Percentiles rank a stretch among this genome's conserved stretches.
Conservation (phyloP, 2,888 invertebrate species). For the Microctonus aethiopoides region DNA sequence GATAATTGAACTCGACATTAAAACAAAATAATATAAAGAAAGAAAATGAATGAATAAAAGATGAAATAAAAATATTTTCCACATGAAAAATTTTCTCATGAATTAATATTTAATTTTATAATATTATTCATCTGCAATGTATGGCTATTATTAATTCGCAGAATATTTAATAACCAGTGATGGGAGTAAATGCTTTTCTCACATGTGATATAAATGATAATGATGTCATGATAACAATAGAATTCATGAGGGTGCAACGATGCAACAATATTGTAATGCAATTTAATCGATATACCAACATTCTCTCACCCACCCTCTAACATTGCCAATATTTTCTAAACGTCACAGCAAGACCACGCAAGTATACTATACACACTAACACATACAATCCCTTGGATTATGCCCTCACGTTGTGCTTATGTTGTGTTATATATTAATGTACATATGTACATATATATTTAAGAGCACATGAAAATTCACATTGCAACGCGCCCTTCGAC, state of each 20-base stretch:
- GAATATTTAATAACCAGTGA: too few relatives aligned
- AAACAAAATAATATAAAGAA: neutral
- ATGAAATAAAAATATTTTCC: neutral
- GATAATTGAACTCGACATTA: neutral
- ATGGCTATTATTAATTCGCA: too few relatives aligned
- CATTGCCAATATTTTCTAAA: constrained; percentile 27
- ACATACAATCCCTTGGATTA: neutral
- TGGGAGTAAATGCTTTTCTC: too few relatives aligned
- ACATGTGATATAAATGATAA: neutral
- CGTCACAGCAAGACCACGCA: neutral
- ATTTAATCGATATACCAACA: constrained; percentile 31
- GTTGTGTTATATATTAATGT: too few relatives aligned
- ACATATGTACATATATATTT: neutral
- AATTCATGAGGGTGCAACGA: constrained; percentile 22
- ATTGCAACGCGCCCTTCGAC: neutral
- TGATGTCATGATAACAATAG: constrained; percentile 20
- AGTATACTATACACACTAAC: neutral
- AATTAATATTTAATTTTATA: neutral
- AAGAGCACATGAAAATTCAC: neutral
- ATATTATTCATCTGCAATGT: neutral
- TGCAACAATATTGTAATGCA: constrained; percentile 31
- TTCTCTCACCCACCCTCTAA: constrained; percentile 4
- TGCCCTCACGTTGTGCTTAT: neutral
- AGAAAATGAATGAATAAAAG: neutral
- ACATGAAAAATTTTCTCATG: neutral